Evolutionary conservation across 64 coral and sea anemone species (phyloP), one percentile per base, ranked within the genome.

Genomic region (Platygyra sinensis): DNA sequence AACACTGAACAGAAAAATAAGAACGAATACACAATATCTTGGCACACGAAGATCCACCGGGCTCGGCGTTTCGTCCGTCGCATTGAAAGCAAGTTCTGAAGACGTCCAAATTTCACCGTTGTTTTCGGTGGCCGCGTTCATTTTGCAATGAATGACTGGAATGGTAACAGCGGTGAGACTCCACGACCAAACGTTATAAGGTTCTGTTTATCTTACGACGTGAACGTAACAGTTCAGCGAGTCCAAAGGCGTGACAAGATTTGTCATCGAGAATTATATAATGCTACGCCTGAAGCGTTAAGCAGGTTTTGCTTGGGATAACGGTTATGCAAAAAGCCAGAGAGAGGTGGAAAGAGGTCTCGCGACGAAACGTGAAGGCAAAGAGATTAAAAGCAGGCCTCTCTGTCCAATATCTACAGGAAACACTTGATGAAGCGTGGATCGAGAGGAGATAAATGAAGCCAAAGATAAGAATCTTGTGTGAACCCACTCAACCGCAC

Each of bases 1-100:
- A 18, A 94, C 69, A 60, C 95, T 97, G 51, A 93, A 91, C 42
- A 88, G 24, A 86, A 93, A 90, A 64, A 97, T 97, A 4, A 76
- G 31, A 32, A 75, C 71, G 30, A 88, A 97, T 2, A 97, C 72
- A 15, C 67, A 73, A 27, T 88, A 91, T 55, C 87, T 91, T 73
- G 90, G 29, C 16, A 94, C 51, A 60, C 88, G 77, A 16, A 97
- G 67, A 59, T 91, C 88, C 62, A 72, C 38, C 0, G 13, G 19
- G 12, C 8, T 20, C 15, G 38, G 81, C 12, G 81, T 52, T 16
- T 69, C 18, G 20, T 20, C 4, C 22, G 81, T 71, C 0, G 20
- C 14, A 31, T 85, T 69, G 51, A 50, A 38, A 1, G 24, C 8
- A 24, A 9, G 29, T 71, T 16, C 62, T 14, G 32, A 38, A 36